Percentiles rank a stretch among this genome's conserved stretches.
Conservation (phyloP, 2,888 invertebrate genomes). For the Agrochola macilenta region DNA sequence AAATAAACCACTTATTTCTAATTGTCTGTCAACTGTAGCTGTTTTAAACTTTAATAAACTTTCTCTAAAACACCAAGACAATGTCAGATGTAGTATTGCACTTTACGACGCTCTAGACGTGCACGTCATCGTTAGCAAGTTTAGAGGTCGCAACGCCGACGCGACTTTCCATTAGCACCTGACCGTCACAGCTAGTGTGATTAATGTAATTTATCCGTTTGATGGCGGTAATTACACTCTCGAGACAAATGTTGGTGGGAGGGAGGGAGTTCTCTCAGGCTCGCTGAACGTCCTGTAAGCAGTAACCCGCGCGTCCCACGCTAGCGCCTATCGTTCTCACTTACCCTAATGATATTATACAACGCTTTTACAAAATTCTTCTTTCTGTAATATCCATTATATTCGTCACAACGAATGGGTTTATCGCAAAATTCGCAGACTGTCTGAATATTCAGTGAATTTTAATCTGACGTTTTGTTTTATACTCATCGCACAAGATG, state of each 20-base stretch:
- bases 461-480: slow-evolving; percentile 46
- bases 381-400: slow-evolving; percentile 18
- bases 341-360: slow-evolving; percentile 71
- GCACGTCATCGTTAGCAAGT: slow-evolving; percentile 70
- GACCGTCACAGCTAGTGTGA: slow-evolving; percentile 82
- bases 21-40: slow-evolving; percentile 51
- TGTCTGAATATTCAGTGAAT: slow-evolving; percentile 60
- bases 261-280: slow-evolving; percentile 51
- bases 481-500: slow-evolving; percentile 34
- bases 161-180: slow-evolving; percentile 84
- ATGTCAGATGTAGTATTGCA: slow-evolving; percentile 65
- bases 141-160: slow-evolving; percentile 74
- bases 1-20: slow-evolving; percentile 56
- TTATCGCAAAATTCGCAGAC: slow-evolving; percentile 50
- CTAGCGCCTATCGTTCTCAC: slow-evolving; percentile 69
- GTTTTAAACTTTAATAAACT: slow-evolving; percentile 48
- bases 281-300: slow-evolving; percentile 26
- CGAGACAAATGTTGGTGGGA: slow-evolving; percentile 72
- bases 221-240: slow-evolving; percentile 81
- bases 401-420: slow-evolving; percentile 51
- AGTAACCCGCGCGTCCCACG: slow-evolving; percentile 28
- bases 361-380: slow-evolving; percentile 26
- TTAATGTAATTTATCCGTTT: slow-evolving; percentile 87
- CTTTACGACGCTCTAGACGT: slow-evolving; percentile 71
- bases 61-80: slow-evolving; percentile 41